Evolutionary conservation across 2,797 vertebrate species (phyloP).

Genomic region (Phoxinus dragarum): DNA sequence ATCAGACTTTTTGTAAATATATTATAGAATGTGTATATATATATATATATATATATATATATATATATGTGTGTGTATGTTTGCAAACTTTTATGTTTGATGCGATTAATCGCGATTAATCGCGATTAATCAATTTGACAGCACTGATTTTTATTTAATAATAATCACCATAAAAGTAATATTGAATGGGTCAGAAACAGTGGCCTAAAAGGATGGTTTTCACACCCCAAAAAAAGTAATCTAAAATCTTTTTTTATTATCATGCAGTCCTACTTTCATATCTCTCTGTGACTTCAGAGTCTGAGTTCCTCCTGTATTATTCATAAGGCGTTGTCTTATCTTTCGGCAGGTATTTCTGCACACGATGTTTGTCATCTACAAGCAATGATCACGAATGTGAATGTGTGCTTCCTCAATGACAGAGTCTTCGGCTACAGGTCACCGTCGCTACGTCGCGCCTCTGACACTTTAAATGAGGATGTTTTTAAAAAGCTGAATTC

Average conservation of each 20-base stretch:
- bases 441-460: background rate
- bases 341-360: background rate
- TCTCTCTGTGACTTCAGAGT: background rate
- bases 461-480: constrained; percentile 1
- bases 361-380: background rate
- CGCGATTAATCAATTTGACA: too few species aligned
- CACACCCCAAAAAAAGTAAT: background rate
- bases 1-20: too few species aligned
- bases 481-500: background rate
- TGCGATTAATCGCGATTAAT: too few species aligned
- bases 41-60: too few species aligned
- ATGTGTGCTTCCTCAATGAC: background rate
- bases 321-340: background rate
- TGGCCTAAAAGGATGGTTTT: background rate
- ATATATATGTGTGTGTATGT: too few species aligned
- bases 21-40: too few species aligned
- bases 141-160: too few species aligned
- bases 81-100: too few species aligned
- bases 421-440: background rate
- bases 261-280: background rate
- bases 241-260: background rate
- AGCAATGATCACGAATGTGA: background rate
- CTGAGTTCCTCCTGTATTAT: background rate
- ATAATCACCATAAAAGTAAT: too few species aligned
- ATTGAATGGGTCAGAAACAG: background rate